Evolutionary conservation across 2,113 vertebrate genomes (phyloP).

Genomic region (Heterotilapia buettikoferi): DNA sequence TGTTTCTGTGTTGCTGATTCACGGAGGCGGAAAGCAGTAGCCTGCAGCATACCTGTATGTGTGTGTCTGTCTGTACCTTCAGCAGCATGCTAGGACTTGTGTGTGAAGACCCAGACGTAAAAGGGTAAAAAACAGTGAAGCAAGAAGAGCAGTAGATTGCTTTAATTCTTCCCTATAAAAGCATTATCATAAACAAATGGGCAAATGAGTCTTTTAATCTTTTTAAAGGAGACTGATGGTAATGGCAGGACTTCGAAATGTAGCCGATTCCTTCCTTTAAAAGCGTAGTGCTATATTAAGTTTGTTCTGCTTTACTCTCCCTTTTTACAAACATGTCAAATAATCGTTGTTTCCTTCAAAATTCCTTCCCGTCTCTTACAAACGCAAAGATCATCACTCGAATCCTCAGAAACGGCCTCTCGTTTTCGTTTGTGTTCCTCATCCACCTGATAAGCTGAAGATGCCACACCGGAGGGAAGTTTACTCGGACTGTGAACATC

Average conservation of each 20-base stretch:
- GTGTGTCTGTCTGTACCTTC: background rate
- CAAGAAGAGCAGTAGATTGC: background rate
- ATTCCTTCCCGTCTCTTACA: background rate
- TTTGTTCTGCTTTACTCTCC: background rate
- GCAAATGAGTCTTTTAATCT: background rate
- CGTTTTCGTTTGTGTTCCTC: background rate
- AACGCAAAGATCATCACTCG: background rate
- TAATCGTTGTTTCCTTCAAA: background rate
- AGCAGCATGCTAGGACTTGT: slow-evolving; percentile 49
- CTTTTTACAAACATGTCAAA: background rate
- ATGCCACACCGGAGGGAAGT: background rate
- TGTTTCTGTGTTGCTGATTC: slow-evolving; percentile 29
- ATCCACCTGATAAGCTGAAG: background rate
- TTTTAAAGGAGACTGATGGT: background rate
- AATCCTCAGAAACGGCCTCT: background rate
- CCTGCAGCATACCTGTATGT: slow-evolving; percentile 16
- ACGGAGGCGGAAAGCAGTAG: slow-evolving; percentile 40
- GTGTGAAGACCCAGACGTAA: background rate
- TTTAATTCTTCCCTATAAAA: background rate
- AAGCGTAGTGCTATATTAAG: background rate
- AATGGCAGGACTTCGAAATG: background rate
- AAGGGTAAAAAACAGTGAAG: background rate
- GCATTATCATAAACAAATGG: background rate
- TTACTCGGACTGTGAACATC: background rate
- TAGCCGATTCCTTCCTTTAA: background rate